Conservation (phyloP, 1,140 invertebrate species). For the Homarus americanus region DNA sequence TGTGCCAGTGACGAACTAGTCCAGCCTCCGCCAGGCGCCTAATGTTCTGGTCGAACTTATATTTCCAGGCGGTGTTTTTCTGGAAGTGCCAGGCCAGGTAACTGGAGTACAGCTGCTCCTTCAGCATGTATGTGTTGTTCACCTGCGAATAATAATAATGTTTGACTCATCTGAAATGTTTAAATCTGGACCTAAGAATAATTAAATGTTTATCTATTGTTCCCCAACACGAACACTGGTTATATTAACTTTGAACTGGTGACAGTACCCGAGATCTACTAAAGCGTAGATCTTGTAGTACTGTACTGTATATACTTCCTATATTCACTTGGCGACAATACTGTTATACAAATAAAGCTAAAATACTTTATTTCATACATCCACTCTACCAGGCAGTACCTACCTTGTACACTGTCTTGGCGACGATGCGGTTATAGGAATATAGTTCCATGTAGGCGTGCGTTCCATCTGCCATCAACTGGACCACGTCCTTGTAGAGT, state of each 20-base stretch:
- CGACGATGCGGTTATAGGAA: slow-evolving; percentile 14
- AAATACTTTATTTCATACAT: too few relatives aligned
- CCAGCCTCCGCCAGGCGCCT: neutral
- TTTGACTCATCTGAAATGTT: too few relatives aligned
- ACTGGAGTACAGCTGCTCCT: neutral
- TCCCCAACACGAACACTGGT: too few relatives aligned
- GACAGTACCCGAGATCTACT: too few relatives aligned
- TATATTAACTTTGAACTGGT: too few relatives aligned
- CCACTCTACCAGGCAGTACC: neutral
- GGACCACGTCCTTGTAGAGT: neutral
- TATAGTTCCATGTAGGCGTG: slow-evolving; percentile 35
- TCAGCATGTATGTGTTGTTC: neutral
- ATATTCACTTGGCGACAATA: too few relatives aligned
- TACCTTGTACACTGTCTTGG: neutral
- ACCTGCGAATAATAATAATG: neutral
- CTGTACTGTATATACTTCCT: too few relatives aligned
- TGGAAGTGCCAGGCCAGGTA: neutral
- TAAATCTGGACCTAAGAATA: too few relatives aligned
- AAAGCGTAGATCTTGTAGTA: too few relatives aligned
- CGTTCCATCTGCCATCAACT: slow-evolving; percentile 7
- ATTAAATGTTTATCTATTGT: too few relatives aligned
- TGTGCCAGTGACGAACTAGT: neutral
- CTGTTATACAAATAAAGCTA: too few relatives aligned
- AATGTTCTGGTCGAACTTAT: neutral
- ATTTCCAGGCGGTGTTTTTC: neutral